These are phyloP conservation scores for Halocaridina rubra DNA, from an alignment of 2,888 invertebrate genomes.

Conservation along the genomic window DNA sequence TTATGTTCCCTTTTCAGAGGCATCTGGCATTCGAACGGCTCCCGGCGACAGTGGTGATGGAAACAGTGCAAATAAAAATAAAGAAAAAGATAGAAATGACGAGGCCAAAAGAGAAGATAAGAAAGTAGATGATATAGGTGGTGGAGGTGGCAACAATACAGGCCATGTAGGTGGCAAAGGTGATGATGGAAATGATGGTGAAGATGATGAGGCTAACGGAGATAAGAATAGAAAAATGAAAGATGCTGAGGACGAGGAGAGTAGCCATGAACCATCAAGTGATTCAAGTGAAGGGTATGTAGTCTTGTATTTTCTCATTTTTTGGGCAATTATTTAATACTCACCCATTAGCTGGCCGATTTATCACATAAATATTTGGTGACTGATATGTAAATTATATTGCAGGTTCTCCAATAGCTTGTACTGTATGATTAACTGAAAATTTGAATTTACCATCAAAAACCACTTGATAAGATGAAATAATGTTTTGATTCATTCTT, in stretches of 20 bases:
- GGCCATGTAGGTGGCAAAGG: background rate
- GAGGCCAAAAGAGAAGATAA: background rate
- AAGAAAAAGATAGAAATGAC: background rate
- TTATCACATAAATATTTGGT: too few relatives aligned
- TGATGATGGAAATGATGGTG: conserved; percentile 3
- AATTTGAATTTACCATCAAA: too few relatives aligned
- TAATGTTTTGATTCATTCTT: too few relatives aligned
- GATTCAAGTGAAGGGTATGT: conserved; percentile 58
- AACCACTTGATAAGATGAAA: too few relatives aligned
- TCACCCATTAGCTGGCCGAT: too few relatives aligned
- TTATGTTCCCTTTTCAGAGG: conserved; percentile 22
- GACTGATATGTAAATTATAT: too few relatives aligned
- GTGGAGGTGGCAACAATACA: background rate
- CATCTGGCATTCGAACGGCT: background rate
- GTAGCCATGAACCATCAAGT: conserved; percentile 58
- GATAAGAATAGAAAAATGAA: background rate
- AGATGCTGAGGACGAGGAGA: conserved; percentile 42
- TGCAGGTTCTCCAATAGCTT: too few relatives aligned
- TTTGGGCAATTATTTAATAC: too few relatives aligned
- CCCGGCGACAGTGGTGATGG: conserved; percentile 12
- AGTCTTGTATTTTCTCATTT: background rate
- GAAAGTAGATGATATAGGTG: background rate
- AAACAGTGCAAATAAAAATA: background rate
- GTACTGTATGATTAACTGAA: too few relatives aligned
- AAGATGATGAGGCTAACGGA: conserved; percentile 1